These are phyloP conservation scores for Aelia acuminata DNA, from an alignment of 2,888 invertebrate species.

Conservation along the genomic window DNA sequence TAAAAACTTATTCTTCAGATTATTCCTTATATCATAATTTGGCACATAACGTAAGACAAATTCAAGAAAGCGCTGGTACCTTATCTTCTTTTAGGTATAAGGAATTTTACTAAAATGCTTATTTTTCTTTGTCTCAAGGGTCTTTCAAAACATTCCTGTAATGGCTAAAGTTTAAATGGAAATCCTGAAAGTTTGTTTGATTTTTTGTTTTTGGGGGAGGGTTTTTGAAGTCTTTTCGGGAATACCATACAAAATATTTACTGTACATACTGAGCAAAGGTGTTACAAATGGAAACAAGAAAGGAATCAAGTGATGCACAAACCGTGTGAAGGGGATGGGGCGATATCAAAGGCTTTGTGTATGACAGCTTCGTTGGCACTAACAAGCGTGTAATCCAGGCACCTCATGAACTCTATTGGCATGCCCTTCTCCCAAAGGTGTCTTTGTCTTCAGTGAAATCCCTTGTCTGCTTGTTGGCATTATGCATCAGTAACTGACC, in stretches of 20 bases:
- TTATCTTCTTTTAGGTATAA: no score
- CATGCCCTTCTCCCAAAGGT: neutral
- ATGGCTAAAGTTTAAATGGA: no score
- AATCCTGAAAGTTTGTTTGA: no score
- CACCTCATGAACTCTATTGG: conserved; percentile 28
- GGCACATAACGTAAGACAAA: no score
- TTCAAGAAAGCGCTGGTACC: no score
- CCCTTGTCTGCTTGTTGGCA: neutral
- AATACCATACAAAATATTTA: neutral
- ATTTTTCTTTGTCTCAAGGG: neutral
- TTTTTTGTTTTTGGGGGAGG: no score
- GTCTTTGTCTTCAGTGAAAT: neutral
- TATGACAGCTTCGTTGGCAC: conserved; percentile 15
- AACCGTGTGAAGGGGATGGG: neutral
- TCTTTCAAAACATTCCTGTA: no score
- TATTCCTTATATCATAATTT: no score
- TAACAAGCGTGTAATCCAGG: neutral
- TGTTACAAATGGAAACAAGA: neutral
- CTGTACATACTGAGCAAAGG: neutral
- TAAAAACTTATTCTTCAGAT: no score
- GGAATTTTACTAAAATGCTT: no score
- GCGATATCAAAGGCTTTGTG: conserved; percentile 15
- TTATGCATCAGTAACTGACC: neutral
- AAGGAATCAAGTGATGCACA: neutral
- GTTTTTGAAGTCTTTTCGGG: neutral